Evolutionary conservation across 2,888 invertebrate species (phyloP).

Genomic region (Pachymerium ferrugineum): DNA sequence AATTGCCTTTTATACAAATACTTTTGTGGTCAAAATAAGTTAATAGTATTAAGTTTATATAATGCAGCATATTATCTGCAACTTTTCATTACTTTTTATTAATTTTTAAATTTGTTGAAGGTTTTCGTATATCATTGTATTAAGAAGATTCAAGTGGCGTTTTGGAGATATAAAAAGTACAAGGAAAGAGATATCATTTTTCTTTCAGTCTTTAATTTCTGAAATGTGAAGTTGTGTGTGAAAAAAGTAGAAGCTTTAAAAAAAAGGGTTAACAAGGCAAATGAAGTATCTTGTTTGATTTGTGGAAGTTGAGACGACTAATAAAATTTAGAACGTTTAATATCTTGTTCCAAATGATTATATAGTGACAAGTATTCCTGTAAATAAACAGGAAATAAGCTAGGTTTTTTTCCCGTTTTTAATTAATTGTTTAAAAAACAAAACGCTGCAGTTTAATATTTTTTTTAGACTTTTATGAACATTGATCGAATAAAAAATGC

Average conservation of each 20-base stretch:
- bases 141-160: no score
- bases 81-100: no score
- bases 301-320: neutral
- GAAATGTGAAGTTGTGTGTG: neutral
- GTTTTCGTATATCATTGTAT: no score
- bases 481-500: no score
- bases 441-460: conserved; percentile 6
- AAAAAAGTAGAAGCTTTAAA: neutral
- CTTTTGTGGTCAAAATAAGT: no score
- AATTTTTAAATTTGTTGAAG: no score
- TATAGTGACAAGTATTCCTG: neutral
- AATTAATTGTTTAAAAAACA: neutral
- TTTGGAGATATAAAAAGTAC: no score
- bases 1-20: no score
- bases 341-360: neutral
- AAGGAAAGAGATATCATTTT: neutral
- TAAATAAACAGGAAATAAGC: neutral
- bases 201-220: neutral
- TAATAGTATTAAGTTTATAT: no score
- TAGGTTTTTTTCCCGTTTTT: neutral
- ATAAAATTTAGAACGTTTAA: conserved; percentile 3
- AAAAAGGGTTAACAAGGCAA: neutral
- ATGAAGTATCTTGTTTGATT: conserved; percentile 3
- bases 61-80: no score
- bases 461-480: neutral